Evolutionary conservation across 1,140 invertebrate genomes (phyloP).

Genomic region (Cyrtorhinus lividipennis): DNA sequence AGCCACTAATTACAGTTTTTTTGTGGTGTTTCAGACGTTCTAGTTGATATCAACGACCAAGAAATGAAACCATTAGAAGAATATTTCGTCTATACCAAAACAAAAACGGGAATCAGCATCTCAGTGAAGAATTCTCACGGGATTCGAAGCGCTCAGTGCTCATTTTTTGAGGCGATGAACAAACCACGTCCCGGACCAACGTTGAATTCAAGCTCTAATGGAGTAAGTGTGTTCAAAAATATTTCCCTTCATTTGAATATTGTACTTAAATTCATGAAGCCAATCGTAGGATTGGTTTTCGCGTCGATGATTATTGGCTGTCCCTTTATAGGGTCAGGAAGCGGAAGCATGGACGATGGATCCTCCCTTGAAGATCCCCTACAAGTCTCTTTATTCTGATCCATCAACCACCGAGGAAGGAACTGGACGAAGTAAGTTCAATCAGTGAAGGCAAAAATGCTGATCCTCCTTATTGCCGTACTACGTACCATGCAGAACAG

Average conservation of each 20-base stretch:
- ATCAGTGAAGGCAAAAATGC: too few species aligned
- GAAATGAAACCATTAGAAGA: conserved; percentile 73
- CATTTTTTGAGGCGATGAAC: conserved; percentile 50
- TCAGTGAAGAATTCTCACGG: conserved; percentile 66
- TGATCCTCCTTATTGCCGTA: too few species aligned
- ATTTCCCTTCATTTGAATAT: too few species aligned
- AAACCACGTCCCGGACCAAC: conserved; percentile 44
- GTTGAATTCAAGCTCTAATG: conserved; percentile 41
- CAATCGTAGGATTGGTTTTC: too few species aligned
- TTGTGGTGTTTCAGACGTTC: conserved; percentile 46
- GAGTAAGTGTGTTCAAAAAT: neutral
- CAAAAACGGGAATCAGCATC: conserved; percentile 62
- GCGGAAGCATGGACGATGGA: conserved; percentile 61
- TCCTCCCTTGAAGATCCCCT: conserved; percentile 53
- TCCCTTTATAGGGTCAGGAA: conserved; percentile 39
- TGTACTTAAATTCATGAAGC: too few species aligned
- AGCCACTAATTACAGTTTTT: too few species aligned
- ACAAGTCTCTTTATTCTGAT: conserved; percentile 53
- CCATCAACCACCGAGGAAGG: conserved; percentile 58
- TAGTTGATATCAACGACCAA: conserved; percentile 59
- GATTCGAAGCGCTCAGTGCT: conserved; percentile 67
- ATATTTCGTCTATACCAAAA: conserved; percentile 73
- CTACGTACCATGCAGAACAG: too few species aligned
- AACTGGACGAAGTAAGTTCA: conserved; percentile 44
- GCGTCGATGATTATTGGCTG: conserved; percentile 27